phyloP scores from a whole-genome alignment of 2,888 invertebrate genomes.

The Trichogramma dendrolimi region DNA sequence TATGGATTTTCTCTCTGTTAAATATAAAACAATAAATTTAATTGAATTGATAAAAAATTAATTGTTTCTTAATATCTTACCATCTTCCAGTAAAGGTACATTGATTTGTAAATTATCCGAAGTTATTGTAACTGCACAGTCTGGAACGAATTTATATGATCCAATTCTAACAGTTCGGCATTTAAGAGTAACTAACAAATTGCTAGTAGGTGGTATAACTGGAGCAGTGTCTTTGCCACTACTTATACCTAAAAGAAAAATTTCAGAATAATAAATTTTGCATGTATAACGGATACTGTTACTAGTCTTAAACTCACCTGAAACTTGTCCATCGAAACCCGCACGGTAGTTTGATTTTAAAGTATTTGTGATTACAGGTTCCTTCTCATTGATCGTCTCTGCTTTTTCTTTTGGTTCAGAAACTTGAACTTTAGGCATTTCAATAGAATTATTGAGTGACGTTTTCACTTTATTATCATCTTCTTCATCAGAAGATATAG shows the following conservation, averaged over 20 bases:
- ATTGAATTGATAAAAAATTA: constrained; percentile 10
- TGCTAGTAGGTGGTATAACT: not conserved
- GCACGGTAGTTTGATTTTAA: no score
- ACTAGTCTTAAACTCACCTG: no score
- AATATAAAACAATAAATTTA: constrained; percentile 12
- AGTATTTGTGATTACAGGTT: constrained; percentile 36
- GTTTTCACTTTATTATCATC: constrained; percentile 39
- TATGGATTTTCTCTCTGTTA: no score
- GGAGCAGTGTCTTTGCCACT: no score
- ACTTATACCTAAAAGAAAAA: no score
- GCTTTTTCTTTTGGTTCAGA: constrained; percentile 33
- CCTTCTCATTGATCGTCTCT: constrained; percentile 47
- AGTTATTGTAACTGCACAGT: constrained; percentile 63
- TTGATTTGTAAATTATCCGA: constrained; percentile 51
- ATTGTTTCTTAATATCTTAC: constrained; percentile 33
- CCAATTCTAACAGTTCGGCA: constrained; percentile 82
- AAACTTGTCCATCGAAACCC: no score
- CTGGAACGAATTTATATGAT: constrained; percentile 76
- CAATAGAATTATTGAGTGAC: constrained; percentile 24
- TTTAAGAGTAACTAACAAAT: constrained; percentile 54
- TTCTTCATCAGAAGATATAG: constrained; percentile 53
- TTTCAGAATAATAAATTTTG: no score
- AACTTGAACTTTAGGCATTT: constrained; percentile 21
- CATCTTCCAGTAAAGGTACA: constrained; percentile 51
- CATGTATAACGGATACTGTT: no score